phyloP scores from a whole-genome alignment of 2,113 vertebrate genomes.

The Phalacrocorax aristotelis region DNA sequence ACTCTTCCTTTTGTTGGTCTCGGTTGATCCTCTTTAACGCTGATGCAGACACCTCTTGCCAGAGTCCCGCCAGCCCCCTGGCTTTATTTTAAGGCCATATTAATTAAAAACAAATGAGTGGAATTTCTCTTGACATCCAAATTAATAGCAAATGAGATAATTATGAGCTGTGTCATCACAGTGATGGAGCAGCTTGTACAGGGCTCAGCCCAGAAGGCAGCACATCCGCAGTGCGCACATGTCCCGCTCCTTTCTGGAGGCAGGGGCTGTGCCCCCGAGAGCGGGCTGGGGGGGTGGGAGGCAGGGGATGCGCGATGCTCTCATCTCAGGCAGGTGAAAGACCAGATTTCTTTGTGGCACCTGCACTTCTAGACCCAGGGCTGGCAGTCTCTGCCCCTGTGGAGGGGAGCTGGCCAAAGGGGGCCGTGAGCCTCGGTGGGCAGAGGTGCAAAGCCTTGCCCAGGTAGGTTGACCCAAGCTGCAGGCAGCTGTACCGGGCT shows the following conservation, averaged over 20 bases:
- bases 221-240: accelerated
- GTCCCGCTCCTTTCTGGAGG: neutral
- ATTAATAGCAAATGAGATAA: slow-evolving; percentile 32
- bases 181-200: slow-evolving; percentile 16
- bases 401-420: neutral
- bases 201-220: neutral
- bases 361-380: neutral
- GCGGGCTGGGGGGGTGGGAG: neutral
- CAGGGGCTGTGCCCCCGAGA: neutral
- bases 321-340: neutral
- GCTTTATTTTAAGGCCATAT: slow-evolving; percentile 45
- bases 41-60: neutral
- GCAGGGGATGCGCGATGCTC: neutral
- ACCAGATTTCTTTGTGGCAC: neutral
- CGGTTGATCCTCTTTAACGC: neutral
- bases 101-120: slow-evolving; percentile 54
- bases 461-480: neutral
- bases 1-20: neutral
- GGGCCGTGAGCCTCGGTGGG: neutral
- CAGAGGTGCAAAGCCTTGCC: neutral
- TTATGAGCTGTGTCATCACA: neutral
- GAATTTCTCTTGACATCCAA: slow-evolving; percentile 29
- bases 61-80: neutral
- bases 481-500: neutral
- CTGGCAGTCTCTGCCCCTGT: neutral